Evolutionary conservation across 2,797 vertebrate species (phyloP).

Genomic region (Malacoraja senta): DNA sequence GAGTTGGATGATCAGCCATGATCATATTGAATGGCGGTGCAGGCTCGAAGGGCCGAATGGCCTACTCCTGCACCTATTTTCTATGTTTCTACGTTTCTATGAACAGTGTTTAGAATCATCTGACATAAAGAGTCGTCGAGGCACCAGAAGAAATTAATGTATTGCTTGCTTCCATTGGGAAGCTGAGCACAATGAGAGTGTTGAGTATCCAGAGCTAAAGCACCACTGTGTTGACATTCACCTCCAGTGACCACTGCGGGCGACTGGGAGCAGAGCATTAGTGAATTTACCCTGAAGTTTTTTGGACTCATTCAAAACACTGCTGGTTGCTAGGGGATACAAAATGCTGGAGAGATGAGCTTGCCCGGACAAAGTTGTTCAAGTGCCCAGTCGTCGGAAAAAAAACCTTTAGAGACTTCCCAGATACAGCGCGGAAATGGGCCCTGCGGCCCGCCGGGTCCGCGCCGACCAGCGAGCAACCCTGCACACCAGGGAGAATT

Average conservation of each 20-base stretch:
- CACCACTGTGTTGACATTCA: neutral
- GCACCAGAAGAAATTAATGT: neutral
- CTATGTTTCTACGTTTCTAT: too few relatives aligned
- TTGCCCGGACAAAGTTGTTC: neutral
- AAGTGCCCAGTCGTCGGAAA: neutral
- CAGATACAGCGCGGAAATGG: too few relatives aligned
- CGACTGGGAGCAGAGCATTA: neutral
- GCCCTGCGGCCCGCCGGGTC: too few relatives aligned
- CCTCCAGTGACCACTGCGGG: neutral
- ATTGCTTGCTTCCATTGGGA: neutral
- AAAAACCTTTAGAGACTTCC: neutral
- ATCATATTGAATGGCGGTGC: too few relatives aligned
- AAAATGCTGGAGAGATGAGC: neutral
- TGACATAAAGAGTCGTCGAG: neutral
- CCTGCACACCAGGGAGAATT: too few relatives aligned
- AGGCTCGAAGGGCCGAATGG: too few relatives aligned
- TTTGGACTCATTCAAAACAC: neutral
- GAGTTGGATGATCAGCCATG: too few relatives aligned
- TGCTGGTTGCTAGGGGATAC: neutral
- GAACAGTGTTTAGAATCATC: neutral
- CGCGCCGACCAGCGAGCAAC: too few relatives aligned
- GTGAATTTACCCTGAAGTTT: neutral
- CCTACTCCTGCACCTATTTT: too few relatives aligned
- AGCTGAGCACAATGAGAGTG: neutral
- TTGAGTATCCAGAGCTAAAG: neutral